A percentile compares a stretch with the other conserved stretches of the same genome.
These are phyloP conservation scores for Amphiprion percula DNA, from an alignment of 2,113 vertebrate species.

Conservation along the genomic window DNA sequence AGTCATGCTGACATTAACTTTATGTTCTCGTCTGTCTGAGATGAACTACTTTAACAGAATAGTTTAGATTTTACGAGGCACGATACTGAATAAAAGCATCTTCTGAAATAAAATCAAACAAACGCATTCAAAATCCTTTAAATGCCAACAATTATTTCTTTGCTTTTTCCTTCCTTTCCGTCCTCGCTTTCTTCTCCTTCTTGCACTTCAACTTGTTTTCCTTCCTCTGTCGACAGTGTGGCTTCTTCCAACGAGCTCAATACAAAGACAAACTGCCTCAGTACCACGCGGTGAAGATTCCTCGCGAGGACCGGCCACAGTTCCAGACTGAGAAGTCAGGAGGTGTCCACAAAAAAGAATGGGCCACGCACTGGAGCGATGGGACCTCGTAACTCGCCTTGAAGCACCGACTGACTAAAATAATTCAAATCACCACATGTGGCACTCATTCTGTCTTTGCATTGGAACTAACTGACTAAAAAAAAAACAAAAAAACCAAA, in stretches of 20 bases:
- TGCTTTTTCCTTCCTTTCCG: background rate
- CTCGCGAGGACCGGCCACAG: conserved; percentile 88
- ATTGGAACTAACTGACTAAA: conserved; percentile 57
- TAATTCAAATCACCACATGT: conserved; percentile 51
- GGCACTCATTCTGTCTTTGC: conserved; percentile 63
- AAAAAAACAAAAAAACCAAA: conserved; percentile 23
- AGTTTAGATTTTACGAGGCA: background rate
- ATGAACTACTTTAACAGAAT: conserved; percentile 10
- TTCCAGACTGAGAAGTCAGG: conserved; percentile 89
- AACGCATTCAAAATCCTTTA: too few species aligned
- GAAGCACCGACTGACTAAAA: conserved; percentile 59
- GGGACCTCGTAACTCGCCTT: conserved; percentile 75
- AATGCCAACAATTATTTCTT: background rate
- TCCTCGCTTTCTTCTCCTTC: background rate
- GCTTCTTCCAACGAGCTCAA: conserved; percentile 91
- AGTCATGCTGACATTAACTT: conserved; percentile 19
- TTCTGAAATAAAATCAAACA: background rate
- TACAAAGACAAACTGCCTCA: conserved; percentile 89
- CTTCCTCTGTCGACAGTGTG: conserved; percentile 82
- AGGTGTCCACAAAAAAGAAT: conserved; percentile 88
- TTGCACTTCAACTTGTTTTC: background rate
- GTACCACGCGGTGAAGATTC: conserved; percentile 94
- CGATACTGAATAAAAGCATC: background rate
- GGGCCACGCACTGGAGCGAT: conserved; percentile 87
- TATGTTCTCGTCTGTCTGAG: background rate